Evolutionary conservation across 2,797 vertebrate genomes (phyloP), one percentile per base, ranked within the genome.

Genomic region (Novumbra hubbsi): DNA sequence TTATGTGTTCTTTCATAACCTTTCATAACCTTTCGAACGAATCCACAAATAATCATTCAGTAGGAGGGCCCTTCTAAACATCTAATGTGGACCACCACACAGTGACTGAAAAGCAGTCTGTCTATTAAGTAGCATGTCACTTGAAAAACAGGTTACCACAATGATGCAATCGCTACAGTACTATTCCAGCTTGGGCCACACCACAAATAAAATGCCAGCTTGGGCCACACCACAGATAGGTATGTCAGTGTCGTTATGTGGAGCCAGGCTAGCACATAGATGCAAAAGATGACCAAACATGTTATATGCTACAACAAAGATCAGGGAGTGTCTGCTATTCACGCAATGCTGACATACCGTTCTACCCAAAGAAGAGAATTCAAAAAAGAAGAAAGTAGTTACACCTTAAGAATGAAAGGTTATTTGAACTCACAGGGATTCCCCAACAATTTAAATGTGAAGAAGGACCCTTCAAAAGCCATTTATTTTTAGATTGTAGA

Each of bases 271-370:
- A 24, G 12, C 24, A 30, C 24, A 28, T 3, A 24, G 1, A 69
- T 24, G 16, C 45, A 49, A n/a, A 24, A 9, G 67, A 16, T 69
- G 3, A 48, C 60, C 15, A 15, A 16, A 32, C 7, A 17, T 64
- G 15, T 16, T 15, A 17, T 64, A 64, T 32, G 62, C 62, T 32
- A 30, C 62, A 28, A 30, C 24, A 64, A 32, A 17, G 62, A 64
- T 64, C 15, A 17, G 28, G 62, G 62, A 28, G 27, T 76, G 55
- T 85, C 75, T 78, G 41, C 12, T 45, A 45, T 45, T 45, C 14
- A 45, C 41, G 41, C 71, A 76, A 88, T 83, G 86, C 85, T 87
- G 71, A 84, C 87, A 74, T 88, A 88, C 15, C n/a, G 67, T n/a
- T n/a, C 84, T 86, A 73, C 89, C 88, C 41, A 14, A 45, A 45